Evolutionary conservation across 2,888 invertebrate genomes (phyloP), one percentile per base, ranked within the genome.

Genomic region (Tyria jacobaeae): DNA sequence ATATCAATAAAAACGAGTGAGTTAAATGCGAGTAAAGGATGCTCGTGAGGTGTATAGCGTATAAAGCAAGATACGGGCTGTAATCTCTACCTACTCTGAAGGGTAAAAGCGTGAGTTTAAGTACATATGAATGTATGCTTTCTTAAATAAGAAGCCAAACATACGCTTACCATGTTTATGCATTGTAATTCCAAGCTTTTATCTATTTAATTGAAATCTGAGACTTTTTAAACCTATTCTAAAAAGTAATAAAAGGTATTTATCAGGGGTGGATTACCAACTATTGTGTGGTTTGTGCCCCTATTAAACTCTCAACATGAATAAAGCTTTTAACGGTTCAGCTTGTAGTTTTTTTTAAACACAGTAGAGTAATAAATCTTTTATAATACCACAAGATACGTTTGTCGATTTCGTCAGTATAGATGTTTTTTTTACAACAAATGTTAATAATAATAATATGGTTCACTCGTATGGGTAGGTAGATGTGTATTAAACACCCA

Each of bases 241-340:
- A 44, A 31, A 14, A 31, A 14, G 39, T n/a, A 9, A 55, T 49
- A 37, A 15, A 55, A 12, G 10, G 2, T 34, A 47, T 55, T n/a
- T 48, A 37, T 24, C 9, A 35, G 25, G 52, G 54, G 17, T 50
- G 41, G 59, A 49, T 49, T 41, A 62, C 0, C 3, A 4, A 25
- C 15, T 12, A 47, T 57, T 44, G 54, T 51, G 39, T 56, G 48
- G 59, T 47, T 47, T 14, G 34, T 53, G 0, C 21, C 49, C 60
- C 65, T 62, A 6, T 53, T 56, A 37, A 60, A 3, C 53, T 52
- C 44, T 50, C 50, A 48, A 44, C 17, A 15, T 37, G 15, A 15
- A 54, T 25, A 56, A 60, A 31, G 39, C 12, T 31, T 25, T 44
- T 61, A 25, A 44, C n/a, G 10, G 17, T 52, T 15, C 35, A 1